Percentiles rank a stretch among this genome's conserved stretches.
phyloP scores from a whole-genome alignment of 2,888 invertebrate species.

The Parapristionchus giblindavisi region DNA sequence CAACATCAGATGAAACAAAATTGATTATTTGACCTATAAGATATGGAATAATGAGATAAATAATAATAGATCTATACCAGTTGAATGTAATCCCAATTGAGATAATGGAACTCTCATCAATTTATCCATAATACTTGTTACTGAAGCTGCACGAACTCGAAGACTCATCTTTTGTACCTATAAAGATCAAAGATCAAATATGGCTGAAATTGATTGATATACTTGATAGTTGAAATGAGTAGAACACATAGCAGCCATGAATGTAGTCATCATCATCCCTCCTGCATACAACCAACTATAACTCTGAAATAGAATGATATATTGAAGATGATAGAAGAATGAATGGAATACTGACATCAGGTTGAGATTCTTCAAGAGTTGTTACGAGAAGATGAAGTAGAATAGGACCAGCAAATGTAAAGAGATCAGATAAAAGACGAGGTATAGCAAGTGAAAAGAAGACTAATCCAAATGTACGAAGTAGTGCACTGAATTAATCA shows the following conservation, averaged over 20 bases:
- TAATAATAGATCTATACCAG: constrained; percentile 33
- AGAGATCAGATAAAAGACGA: constrained; percentile 83
- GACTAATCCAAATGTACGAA: constrained; percentile 77
- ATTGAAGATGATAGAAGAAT: constrained; percentile 78
- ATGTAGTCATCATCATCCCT: constrained; percentile 79
- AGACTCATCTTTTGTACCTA: constrained; percentile 76
- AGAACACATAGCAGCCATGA: constrained; percentile 81
- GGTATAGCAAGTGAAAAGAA: constrained; percentile 86
- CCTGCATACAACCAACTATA: constrained; percentile 74
- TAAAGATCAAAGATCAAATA: constrained; percentile 26
- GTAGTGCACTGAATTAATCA: constrained; percentile 44
- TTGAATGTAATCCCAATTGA: constrained; percentile 40
- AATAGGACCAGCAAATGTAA: constrained; percentile 88
- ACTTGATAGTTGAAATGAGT: constrained; percentile 80
- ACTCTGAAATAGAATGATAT: constrained; percentile 40
- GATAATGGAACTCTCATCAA: constrained; percentile 54
- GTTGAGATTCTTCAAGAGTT: constrained; percentile 29
- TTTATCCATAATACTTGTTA: constrained; percentile 82
- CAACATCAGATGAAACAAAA: constrained; percentile 94
- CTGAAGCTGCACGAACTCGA: constrained; percentile 85
- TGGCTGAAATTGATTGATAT: background rate
- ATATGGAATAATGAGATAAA: background rate
- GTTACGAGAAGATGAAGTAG: constrained; percentile 83
- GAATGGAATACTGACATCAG: constrained; percentile 11
- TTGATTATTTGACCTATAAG: constrained; percentile 88